Conservation (phyloP, 2,113 vertebrate species). For the Protobothrops mucrosquamatus region DNA sequence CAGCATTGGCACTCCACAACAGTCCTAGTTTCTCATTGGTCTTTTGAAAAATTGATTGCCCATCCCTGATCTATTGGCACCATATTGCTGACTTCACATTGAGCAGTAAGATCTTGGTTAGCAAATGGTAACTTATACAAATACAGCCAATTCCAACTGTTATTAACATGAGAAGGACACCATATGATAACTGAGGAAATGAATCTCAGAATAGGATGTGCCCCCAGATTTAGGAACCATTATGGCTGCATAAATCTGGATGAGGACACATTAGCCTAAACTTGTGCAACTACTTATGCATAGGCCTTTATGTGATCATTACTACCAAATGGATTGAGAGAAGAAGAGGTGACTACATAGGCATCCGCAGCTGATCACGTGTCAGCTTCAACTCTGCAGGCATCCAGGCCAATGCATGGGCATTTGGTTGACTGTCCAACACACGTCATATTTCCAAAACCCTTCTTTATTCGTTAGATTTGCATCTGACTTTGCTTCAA, state of each 20-base stretch:
- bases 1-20: background rate
- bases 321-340: background rate
- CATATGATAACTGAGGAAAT: background rate
- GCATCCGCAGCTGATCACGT: background rate
- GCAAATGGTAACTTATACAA: background rate
- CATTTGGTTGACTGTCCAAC: background rate
- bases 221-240: background rate
- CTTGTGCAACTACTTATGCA: background rate
- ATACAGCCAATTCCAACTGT: background rate
- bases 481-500: background rate
- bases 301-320: background rate
- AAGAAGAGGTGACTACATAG: background rate
- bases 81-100: background rate
- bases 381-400: background rate
- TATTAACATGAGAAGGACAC: background rate
- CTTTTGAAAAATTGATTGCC: too few relatives aligned
- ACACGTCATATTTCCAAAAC: background rate
- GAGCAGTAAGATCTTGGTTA: background rate
- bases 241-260: background rate
- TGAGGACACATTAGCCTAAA: background rate
- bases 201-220: background rate
- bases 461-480: background rate
- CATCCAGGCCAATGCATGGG: background rate
- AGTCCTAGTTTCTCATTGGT: background rate
- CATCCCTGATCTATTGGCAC: background rate